Evolutionary conservation across 2,888 invertebrate genomes (phyloP).

Genomic region (Diarsia mendica): DNA sequence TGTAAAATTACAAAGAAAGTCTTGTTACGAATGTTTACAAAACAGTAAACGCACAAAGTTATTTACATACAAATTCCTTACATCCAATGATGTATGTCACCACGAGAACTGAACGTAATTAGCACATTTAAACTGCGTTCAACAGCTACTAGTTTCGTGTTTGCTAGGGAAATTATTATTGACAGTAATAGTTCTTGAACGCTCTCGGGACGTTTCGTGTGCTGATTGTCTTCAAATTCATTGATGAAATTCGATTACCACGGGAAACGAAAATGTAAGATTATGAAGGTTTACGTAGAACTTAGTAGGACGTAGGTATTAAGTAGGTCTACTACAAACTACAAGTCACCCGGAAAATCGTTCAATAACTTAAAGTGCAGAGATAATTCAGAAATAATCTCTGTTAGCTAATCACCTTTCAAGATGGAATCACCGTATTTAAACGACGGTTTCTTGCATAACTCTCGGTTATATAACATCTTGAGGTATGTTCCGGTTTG

Average conservation of each 20-base stretch:
- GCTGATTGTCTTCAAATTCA: not conserved
- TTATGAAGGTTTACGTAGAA: not conserved
- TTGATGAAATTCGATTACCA: not conserved
- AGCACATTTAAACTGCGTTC: not conserved
- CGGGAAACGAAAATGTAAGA: not conserved
- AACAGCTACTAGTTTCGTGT: not conserved
- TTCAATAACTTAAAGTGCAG: not conserved
- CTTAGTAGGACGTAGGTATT: not conserved
- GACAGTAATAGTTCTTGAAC: not conserved
- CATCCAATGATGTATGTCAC: not conserved
- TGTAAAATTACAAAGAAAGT: not conserved
- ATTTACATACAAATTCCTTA: not conserved
- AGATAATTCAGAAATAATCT: not conserved
- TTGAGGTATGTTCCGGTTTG: slow-evolving; percentile 45
- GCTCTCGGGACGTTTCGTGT: not conserved
- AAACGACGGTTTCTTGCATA: slow-evolving; percentile 40
- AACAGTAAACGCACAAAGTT: not conserved
- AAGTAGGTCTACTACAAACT: not conserved
- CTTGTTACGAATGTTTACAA: not conserved
- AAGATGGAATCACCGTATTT: slow-evolving; percentile 30
- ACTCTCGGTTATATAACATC: slow-evolving; percentile 45
- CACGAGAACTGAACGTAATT: not conserved
- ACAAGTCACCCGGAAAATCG: slow-evolving; percentile 1
- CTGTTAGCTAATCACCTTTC: slow-evolving; percentile 34
- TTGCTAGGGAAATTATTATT: not conserved